These are phyloP conservation scores for Drosophila melanosoma DNA, from an alignment of 2,888 invertebrate genomes.

Conservation along the genomic window DNA sequence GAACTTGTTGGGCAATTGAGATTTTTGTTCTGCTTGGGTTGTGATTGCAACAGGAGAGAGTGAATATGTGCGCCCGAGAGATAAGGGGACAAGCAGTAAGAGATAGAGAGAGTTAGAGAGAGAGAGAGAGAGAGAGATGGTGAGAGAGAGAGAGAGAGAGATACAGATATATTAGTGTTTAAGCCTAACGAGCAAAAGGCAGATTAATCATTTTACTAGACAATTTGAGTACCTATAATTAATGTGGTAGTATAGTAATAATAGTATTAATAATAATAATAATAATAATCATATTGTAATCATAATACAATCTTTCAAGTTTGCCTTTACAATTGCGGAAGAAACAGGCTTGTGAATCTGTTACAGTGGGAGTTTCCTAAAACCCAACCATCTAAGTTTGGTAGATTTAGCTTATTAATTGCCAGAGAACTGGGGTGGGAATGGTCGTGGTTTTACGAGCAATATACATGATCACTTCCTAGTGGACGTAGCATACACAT, in stretches of 20 bases:
- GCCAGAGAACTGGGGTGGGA: neutral
- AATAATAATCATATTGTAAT: neutral
- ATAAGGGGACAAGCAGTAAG: neutral
- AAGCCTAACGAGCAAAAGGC: neutral
- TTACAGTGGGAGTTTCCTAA: neutral
- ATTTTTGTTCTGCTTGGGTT: neutral
- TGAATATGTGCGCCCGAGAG: neutral
- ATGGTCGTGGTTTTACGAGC: too few species aligned
- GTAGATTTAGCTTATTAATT: neutral
- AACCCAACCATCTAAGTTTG: neutral
- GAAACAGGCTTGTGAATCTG: neutral
- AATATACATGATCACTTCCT: neutral
- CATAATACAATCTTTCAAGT: neutral
- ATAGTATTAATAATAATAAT: neutral
- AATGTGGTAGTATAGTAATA: neutral
- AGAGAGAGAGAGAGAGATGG: neutral
- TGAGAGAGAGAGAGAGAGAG: neutral
- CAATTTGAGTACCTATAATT: neutral
- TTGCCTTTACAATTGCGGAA: neutral
- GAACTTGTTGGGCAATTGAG: constrained; percentile 25
- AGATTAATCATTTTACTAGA: neutral
- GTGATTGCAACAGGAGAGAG: constrained; percentile 3
- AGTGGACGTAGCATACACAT: neutral
- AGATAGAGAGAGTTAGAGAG: neutral
- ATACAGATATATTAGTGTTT: neutral